Percentiles rank a stretch among this genome's conserved stretches.
Evolutionary conservation across 2,113 vertebrate species (phyloP).

Genomic region (Notothenia rossii): DNA sequence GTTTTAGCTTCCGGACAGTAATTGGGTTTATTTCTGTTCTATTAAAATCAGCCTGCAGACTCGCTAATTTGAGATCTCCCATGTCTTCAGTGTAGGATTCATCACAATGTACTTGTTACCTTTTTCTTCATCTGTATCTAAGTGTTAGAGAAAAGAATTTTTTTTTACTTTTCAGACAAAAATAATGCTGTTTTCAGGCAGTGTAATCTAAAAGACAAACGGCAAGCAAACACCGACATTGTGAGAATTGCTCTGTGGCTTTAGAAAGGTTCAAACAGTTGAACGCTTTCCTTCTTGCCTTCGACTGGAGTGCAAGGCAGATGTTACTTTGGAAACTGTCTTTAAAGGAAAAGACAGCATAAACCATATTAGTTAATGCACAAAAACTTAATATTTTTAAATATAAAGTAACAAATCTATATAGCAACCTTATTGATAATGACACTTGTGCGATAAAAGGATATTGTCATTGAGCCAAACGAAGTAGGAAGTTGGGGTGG

Average conservation of each 20-base stretch:
- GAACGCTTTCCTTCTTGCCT: background rate
- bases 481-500: background rate
- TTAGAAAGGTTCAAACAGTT: background rate
- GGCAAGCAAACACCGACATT: background rate
- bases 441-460: background rate
- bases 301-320: background rate
- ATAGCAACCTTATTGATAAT: background rate
- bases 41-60: slow-evolving; percentile 42
- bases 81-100: slow-evolving; percentile 21
- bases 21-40: slow-evolving; percentile 30
- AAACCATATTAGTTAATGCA: background rate
- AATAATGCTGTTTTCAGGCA: slow-evolving; percentile 4
- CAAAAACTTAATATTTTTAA: background rate
- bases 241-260: slow-evolving; percentile 3
- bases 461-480: background rate
- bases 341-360: background rate
- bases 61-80: slow-evolving; percentile 28
- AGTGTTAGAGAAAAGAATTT: background rate
- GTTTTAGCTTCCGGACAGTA: slow-evolving; percentile 40
- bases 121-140: slow-evolving; percentile 6
- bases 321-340: background rate
- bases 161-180: slow-evolving; percentile 9
- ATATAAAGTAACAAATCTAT: background rate
- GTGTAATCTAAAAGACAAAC: slow-evolving; percentile 34
- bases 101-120: slow-evolving; percentile 7